Base-by-base conservation (phyloP, 2,797 vertebrate genomes). In the Pelobates cultripes region DNA sequence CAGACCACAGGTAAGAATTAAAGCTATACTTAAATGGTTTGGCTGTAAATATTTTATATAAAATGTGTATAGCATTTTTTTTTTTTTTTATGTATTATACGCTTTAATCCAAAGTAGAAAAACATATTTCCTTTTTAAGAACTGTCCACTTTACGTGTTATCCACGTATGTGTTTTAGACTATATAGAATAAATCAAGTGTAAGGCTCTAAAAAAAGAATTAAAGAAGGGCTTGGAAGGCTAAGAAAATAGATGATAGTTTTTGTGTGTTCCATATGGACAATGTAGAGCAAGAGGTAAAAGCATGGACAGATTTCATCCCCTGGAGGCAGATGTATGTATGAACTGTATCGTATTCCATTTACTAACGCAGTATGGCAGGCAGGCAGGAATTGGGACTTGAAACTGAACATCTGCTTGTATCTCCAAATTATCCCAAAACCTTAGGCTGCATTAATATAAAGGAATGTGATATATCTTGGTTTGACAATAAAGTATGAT, bases 271-370 rank as follows among this genome's bases (percentile, higher is more conserved):
- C 64, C 28, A 75, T 81, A 55, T 81, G 68, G 73, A 51, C 13
- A 70, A 43, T 60, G 43, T 75, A 75, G 47, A 28, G 42, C 17
- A 69, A 75, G 73, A 81, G 10, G 70, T 70, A 70, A 70, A 69
- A 51, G 51, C 51, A 81, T 70, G 60, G 73, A 81, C 79, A 81
- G 79, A 81, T 81, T 75, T 81, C 55, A 66, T 75, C 42, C 43
- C 72, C 79, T 60, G 45, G 51, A 75, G 73, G 79, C 53, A 75
- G 64, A 53, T 61, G 44, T 81, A 51, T 73, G 72, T 44, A 75
- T 81, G 79, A 81, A 61, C 66, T 70, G 72, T 69, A 72, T 43
- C 61, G 28, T 70, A 70, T 81, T 74, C 72, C 45, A 75, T 70
- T 81, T 81, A 61, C 47, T 75, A 70, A 47, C 43, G 66, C 73